Evolutionary conservation across 2,113 vertebrate species (phyloP).

Genomic region (Carlito syrichta): DNA sequence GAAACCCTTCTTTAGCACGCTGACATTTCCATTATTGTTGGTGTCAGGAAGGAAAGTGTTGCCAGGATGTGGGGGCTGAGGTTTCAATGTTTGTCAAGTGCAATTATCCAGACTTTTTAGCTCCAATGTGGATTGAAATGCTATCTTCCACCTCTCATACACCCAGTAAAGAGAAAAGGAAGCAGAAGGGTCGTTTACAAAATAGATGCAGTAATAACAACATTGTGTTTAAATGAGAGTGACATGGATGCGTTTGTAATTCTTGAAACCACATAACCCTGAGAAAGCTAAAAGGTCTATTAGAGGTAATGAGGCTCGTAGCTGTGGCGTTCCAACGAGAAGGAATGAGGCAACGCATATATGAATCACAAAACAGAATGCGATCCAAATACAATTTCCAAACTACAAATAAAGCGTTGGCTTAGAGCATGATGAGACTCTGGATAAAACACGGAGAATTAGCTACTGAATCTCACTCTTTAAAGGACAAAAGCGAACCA

Average conservation of each 20-base stretch:
- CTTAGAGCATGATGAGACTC: background rate
- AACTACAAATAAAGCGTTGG: constrained; percentile 35
- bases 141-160: constrained; percentile 57
- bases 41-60: constrained; percentile 55
- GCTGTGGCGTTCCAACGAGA: constrained; percentile 46
- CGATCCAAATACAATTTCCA: constrained; percentile 68
- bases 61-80: constrained; percentile 35
- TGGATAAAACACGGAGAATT: constrained; percentile 49
- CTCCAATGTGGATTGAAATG: constrained; percentile 50
- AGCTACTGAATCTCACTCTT: constrained; percentile 47
- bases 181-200: constrained; percentile 47
- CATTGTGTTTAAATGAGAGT: constrained; percentile 75
- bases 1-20: constrained; percentile 56
- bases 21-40: constrained; percentile 37
- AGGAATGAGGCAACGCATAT: constrained; percentile 58
- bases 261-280: constrained; percentile 74
- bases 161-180: background rate
- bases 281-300: constrained; percentile 76
- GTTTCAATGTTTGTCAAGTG: constrained; percentile 59
- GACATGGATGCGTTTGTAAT: constrained; percentile 76
- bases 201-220: constrained; percentile 73
- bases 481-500: constrained; percentile 26
- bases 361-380: constrained; percentile 69
- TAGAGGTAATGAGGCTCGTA: constrained; percentile 75
- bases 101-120: constrained; percentile 66